These are phyloP conservation scores for Sesamia inferens DNA, from an alignment of 2,888 invertebrate species.

Conservation along the genomic window DNA sequence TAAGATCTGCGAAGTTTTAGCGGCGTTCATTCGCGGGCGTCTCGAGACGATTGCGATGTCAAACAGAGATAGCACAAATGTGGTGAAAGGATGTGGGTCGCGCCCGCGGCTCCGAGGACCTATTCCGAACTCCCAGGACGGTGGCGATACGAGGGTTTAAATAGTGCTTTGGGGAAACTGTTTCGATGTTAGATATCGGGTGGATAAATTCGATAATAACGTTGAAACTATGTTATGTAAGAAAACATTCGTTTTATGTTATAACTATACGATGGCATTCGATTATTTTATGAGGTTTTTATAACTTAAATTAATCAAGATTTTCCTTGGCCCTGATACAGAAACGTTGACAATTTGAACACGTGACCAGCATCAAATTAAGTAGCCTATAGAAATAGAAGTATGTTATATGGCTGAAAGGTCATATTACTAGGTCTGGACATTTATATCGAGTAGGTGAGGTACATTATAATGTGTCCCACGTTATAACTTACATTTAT, in stretches of 20 bases:
- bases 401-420: neutral
- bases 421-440: neutral
- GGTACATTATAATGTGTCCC: neutral
- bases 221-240: too few species aligned
- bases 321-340: neutral
- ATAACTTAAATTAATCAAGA: neutral
- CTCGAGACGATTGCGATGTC: constrained; percentile 84
- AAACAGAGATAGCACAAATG: constrained; percentile 87
- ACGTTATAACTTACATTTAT: neutral
- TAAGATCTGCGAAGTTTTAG: constrained; percentile 50
- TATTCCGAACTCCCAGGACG: constrained; percentile 66
- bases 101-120: constrained; percentile 73
- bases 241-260: too few species aligned
- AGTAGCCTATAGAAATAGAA: neutral
- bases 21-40: constrained; percentile 59
- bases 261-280: neutral
- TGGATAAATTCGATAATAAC: neutral
- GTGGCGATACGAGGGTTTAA: neutral
- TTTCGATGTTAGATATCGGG: constrained; percentile 17
- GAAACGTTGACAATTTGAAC: too few species aligned
- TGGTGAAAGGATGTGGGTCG: constrained; percentile 87
- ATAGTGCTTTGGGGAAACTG: neutral
- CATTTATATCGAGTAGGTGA: neutral
- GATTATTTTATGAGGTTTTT: neutral
- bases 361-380: neutral